Evolutionary conservation across 2,797 vertebrate species (phyloP).

Genomic region (Melanogrammus aeglefinus): DNA sequence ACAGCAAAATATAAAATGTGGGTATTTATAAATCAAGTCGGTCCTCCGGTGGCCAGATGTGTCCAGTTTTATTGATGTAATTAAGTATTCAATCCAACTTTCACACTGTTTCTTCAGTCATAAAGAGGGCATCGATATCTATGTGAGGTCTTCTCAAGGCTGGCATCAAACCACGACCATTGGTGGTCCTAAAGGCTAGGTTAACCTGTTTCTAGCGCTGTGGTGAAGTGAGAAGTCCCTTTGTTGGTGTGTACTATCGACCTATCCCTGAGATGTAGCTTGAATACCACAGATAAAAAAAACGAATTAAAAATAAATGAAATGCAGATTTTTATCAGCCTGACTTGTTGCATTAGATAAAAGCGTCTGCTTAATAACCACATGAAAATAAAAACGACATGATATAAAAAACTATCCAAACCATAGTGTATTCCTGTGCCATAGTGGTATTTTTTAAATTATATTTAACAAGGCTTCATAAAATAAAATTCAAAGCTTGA

Average conservation of each 20-base stretch:
- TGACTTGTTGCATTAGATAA: background rate
- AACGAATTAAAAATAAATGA: too few species aligned
- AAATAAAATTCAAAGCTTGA: background rate
- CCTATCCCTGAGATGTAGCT: background rate
- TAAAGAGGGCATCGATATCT: background rate
- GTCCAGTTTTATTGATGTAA: background rate
- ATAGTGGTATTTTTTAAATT: background rate
- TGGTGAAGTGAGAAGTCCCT: background rate
- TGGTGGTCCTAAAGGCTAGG: background rate
- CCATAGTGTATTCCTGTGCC: background rate
- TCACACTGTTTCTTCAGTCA: background rate
- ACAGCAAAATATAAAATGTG: background rate
- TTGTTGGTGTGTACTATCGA: background rate
- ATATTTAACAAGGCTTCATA: background rate
- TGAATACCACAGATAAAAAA: too few species aligned
- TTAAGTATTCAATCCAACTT: background rate
- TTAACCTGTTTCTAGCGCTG: background rate
- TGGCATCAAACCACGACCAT: background rate
- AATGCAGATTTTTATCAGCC: background rate
- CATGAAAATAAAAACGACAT: background rate
- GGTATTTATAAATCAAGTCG: background rate
- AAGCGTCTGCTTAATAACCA: background rate
- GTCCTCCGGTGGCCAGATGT: background rate
- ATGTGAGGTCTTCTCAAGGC: background rate
- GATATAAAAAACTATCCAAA: background rate